Evolutionary conservation across 2,113 vertebrate species (phyloP).

Genomic region (Ceuthmochares aereus): DNA sequence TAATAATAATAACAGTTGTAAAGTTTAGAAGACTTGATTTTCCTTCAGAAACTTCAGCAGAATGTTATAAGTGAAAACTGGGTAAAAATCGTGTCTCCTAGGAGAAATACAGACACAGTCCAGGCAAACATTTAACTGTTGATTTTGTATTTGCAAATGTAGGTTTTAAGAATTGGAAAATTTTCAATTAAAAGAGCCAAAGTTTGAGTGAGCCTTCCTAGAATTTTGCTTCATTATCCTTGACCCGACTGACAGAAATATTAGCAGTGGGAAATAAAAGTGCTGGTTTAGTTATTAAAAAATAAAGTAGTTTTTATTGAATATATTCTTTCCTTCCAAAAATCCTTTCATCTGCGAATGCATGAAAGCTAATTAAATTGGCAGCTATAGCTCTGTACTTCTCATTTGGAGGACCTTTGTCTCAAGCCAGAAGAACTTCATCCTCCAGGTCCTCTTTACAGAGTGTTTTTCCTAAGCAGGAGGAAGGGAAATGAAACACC

Average conservation of each 20-base stretch:
- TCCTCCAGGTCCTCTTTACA: neutral
- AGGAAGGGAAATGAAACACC: neutral
- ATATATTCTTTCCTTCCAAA: conserved; percentile 14
- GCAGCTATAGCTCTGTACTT: neutral
- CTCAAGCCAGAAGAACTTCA: conserved; percentile 4
- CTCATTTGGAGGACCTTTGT: conserved; percentile 26
- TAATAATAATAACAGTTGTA: neutral
- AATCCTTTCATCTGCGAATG: conserved; percentile 4
- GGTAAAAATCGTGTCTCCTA: conserved; percentile 14
- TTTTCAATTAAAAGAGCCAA: neutral
- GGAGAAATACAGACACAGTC: neutral
- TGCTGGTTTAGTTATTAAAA: neutral
- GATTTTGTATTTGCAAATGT: conserved; percentile 26
- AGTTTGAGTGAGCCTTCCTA: neutral
- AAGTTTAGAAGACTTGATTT: neutral
- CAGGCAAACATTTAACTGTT: conserved; percentile 39
- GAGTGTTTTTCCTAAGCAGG: neutral
- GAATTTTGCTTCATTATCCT: conserved; percentile 36
- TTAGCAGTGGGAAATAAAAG: conserved; percentile 16
- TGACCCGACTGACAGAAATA: conserved; percentile 25
- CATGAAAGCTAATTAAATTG: conserved; percentile 15
- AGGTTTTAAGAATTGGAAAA: neutral
- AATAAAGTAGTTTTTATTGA: neutral
- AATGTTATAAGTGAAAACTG: neutral
- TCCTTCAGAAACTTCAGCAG: neutral